A percentile compares a stretch with the other conserved stretches of the same genome.
These are phyloP conservation scores for Euplexia lucipara DNA, from an alignment of 2,888 invertebrate species.

Conservation along the genomic window DNA sequence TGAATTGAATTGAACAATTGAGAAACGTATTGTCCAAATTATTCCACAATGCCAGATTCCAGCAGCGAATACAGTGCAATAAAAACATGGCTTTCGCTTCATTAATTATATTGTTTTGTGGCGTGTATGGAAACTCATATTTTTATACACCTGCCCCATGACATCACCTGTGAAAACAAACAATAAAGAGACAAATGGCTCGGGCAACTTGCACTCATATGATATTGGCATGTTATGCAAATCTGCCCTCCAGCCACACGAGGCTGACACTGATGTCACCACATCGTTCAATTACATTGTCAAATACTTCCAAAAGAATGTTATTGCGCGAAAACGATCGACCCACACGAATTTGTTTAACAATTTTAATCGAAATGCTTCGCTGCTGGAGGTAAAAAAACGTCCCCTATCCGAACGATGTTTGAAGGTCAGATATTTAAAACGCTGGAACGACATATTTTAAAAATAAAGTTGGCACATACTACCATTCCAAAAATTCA, in stretches of 20 bases:
- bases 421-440: slow-evolving; percentile 51
- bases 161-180: slow-evolving; percentile 53
- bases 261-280: slow-evolving; percentile 13
- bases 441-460: slow-evolving; percentile 41
- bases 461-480: slow-evolving; percentile 43
- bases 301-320: slow-evolving; percentile 36
- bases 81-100: neutral
- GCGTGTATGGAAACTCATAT: slow-evolving; percentile 15
- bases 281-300: slow-evolving; percentile 31
- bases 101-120: slow-evolving; percentile 20
- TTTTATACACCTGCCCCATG: slow-evolving; percentile 37
- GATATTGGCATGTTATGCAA: slow-evolving; percentile 46
- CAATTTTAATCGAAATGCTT: slow-evolving; percentile 53
- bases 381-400: slow-evolving; percentile 34
- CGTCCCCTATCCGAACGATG: slow-evolving; percentile 24
- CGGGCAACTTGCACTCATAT: slow-evolving; percentile 31
- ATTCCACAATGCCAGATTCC: neutral
- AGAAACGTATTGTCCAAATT: neutral
- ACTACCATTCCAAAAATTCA: slow-evolving; percentile 13
- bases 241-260: slow-evolving; percentile 18
- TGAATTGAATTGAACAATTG: too few relatives aligned
- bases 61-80: neutral
- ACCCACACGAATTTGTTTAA: slow-evolving; percentile 34
- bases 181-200: slow-evolving; percentile 43
- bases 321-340: slow-evolving; percentile 41